A percentile compares a stretch with the other conserved stretches of the same genome.
phyloP scores from a whole-genome alignment of 1,140 invertebrate genomes.

The Aphelinus certus region DNA sequence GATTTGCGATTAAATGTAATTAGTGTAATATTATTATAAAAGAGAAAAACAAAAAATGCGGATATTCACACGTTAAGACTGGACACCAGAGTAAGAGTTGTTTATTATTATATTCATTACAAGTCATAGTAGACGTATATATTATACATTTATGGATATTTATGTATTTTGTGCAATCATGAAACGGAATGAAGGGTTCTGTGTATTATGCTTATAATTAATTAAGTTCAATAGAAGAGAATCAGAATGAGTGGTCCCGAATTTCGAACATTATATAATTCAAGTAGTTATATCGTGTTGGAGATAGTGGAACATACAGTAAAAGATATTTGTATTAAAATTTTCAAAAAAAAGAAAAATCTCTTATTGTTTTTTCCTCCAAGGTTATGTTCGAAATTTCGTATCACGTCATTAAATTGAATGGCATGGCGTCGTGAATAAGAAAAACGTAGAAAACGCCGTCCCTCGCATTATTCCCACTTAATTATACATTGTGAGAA shows the following conservation, averaged over 20 bases:
- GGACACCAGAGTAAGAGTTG: conserved; percentile 49
- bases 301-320: too few relatives aligned
- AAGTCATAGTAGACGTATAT: conserved; percentile 34
- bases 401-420: neutral
- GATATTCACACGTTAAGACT: conserved; percentile 51
- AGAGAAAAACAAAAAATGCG: conserved; percentile 44
- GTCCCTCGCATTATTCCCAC: conserved; percentile 10
- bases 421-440: conserved; percentile 7
- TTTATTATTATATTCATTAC: conserved; percentile 41
- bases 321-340: too few relatives aligned
- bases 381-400: conserved; percentile 4
- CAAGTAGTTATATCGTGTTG: too few relatives aligned
- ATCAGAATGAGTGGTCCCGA: too few relatives aligned
- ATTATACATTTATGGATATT: conserved; percentile 35
- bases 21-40: conserved; percentile 36
- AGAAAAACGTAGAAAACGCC: neutral
- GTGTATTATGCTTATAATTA: conserved; percentile 17
- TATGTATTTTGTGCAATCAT: conserved; percentile 57
- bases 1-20: conserved; percentile 21
- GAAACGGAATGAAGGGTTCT: conserved; percentile 20
- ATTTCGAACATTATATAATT: too few relatives aligned
- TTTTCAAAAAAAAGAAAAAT: too few relatives aligned
- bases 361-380: too few relatives aligned
- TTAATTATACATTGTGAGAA: conserved; percentile 26
- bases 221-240: conserved; percentile 1